Conservation (phyloP, 1,140 invertebrate species). For the Plutomurus gul region DNA sequence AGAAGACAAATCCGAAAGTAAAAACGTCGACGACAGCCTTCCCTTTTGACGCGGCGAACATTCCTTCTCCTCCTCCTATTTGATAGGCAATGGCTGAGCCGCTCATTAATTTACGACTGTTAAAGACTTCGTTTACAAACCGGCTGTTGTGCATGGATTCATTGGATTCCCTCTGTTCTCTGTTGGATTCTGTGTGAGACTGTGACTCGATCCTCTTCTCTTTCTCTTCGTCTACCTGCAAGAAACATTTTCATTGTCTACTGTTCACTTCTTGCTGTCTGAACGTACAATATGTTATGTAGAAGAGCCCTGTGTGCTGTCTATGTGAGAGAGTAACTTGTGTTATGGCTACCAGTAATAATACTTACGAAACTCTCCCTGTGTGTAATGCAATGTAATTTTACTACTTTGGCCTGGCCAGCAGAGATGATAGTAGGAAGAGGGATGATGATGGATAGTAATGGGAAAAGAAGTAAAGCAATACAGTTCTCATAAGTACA, state of each 20-base stretch:
- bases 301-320: no score
- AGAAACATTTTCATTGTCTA: conserved; percentile 14
- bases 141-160: background rate
- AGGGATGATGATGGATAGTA: background rate
- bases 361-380: no score
- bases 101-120: conserved; percentile 29
- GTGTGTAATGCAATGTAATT: no score
- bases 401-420: background rate
- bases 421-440: background rate
- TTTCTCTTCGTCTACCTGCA: background rate
- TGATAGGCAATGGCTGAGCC: conserved; percentile 18
- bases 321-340: no score
- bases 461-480: background rate
- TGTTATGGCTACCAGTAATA: no score
- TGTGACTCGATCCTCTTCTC: no score
- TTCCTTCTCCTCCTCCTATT: conserved; percentile 11
- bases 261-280: background rate
- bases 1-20: background rate
- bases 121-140: conserved; percentile 12
- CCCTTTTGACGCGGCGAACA: background rate
- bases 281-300: no score
- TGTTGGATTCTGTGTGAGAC: no score
- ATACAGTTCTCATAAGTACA: conserved; percentile 4
- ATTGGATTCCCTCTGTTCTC: no score
- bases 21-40: conserved; percentile 12